These are phyloP conservation scores for Nebria brevicollis DNA, from an alignment of 2,888 invertebrate species.

Conservation along the genomic window DNA sequence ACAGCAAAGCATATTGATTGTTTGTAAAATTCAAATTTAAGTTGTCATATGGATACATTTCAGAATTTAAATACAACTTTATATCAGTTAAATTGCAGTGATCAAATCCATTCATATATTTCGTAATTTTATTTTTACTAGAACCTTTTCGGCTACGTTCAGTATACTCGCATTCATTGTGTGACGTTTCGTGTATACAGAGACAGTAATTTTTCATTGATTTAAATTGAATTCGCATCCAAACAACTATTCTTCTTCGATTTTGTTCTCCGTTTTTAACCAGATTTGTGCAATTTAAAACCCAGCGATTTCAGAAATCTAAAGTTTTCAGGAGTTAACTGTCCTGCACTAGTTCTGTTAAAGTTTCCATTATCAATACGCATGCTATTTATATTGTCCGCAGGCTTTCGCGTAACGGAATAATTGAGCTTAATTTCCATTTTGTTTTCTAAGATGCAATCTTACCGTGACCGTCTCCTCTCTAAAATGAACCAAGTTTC, in stretches of 20 bases:
- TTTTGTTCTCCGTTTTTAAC: background rate
- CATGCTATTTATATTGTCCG: slow-evolving; percentile 42
- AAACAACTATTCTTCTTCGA: slow-evolving; percentile 24
- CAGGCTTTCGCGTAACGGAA: no score
- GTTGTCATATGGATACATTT: slow-evolving; percentile 57
- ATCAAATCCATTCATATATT: slow-evolving; percentile 51
- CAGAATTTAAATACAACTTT: slow-evolving; percentile 57
- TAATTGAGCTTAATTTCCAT: background rate
- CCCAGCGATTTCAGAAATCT: slow-evolving; percentile 18
- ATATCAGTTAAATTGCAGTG: slow-evolving; percentile 56
- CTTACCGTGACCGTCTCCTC: slow-evolving; percentile 47
- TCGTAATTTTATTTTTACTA: slow-evolving; percentile 52
- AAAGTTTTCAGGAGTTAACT: slow-evolving; percentile 16
- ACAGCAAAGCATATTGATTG: slow-evolving; percentile 51
- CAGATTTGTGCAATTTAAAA: slow-evolving; percentile 10
- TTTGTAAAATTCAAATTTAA: slow-evolving; percentile 54
- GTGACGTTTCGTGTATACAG: slow-evolving; percentile 14
- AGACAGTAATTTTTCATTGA: background rate
- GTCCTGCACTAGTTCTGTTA: background rate
- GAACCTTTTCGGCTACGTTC: slow-evolving; percentile 45
- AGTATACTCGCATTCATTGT: slow-evolving; percentile 25
- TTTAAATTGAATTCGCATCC: slow-evolving; percentile 13
- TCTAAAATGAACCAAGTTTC: slow-evolving; percentile 46
- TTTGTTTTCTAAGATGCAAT: slow-evolving; percentile 38
- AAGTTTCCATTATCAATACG: slow-evolving; percentile 41